A percentile compares a stretch with the other conserved stretches of the same genome.
Conservation (phyloP, 2,888 invertebrate genomes). For the Carpatolechia fugitivella region DNA sequence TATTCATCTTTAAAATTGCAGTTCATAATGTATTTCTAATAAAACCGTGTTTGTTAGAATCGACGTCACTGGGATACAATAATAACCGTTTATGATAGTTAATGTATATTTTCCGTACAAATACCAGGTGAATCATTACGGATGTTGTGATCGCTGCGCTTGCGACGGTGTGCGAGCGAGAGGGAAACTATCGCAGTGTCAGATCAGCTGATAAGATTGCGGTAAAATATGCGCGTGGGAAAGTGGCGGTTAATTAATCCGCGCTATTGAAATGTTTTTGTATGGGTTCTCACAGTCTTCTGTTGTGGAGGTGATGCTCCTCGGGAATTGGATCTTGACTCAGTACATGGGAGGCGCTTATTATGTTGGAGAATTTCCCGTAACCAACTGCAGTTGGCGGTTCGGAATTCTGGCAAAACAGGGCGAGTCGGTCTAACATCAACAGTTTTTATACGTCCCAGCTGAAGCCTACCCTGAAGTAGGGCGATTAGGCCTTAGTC, state of each 20-base stretch:
- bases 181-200: constrained; percentile 37
- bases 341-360: background rate
- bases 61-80: background rate
- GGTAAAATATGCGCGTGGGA: constrained; percentile 30
- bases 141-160: constrained; percentile 9
- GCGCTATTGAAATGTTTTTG: background rate
- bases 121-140: constrained; percentile 3
- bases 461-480: too few species aligned
- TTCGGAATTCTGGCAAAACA: too few species aligned
- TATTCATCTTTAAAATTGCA: too few species aligned
- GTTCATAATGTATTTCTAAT: too few species aligned
- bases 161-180: background rate
- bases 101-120: constrained; percentile 8
- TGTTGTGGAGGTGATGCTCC: background rate
- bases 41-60: too few species aligned
- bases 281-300: constrained; percentile 1
- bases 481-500: too few species aligned
- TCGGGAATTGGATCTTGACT: background rate
- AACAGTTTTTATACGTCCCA: too few species aligned
- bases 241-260: constrained; percentile 25
- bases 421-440: too few species aligned
- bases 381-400: too few species aligned
- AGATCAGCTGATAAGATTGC: constrained; percentile 52
- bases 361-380: too few species aligned
- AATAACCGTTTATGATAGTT: constrained; percentile 17